A percentile compares a stretch with the other conserved stretches of the same genome.
Evolutionary conservation across 2,113 vertebrate genomes (phyloP).

Genomic region (Sinocyclocheilus anophthalmus): DNA sequence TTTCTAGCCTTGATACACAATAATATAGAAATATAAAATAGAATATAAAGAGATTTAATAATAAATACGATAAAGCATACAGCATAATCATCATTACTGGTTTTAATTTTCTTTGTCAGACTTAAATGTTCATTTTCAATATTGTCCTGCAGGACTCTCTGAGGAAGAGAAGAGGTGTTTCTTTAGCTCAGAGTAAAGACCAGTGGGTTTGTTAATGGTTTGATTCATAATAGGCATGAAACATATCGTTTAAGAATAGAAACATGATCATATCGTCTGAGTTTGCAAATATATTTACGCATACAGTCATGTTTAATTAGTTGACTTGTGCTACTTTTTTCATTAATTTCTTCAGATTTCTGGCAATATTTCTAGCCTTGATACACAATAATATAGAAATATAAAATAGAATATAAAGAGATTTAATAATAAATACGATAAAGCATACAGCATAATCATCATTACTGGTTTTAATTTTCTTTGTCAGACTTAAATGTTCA

Average conservation of each 20-base stretch:
- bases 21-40: neutral
- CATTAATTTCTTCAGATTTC: neutral
- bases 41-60: neutral
- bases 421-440: neutral
- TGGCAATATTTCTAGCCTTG: neutral
- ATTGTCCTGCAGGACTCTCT: neutral
- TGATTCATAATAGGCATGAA: neutral
- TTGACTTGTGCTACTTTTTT: neutral
- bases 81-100: neutral
- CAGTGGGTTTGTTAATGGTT: neutral
- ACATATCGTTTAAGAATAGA: neutral
- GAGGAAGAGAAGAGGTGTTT: neutral
- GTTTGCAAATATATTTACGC: neutral
- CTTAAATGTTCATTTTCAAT: too few relatives aligned
- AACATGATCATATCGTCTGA: neutral
- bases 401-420: neutral
- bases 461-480: too few relatives aligned
- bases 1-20: neutral
- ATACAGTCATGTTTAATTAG: neutral
- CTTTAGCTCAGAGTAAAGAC: neutral
- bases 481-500: too few relatives aligned
- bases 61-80: too few relatives aligned
- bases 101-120: too few relatives aligned
- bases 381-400: neutral
- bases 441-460: neutral